These are phyloP conservation scores for Pseudomyrmex pallidus DNA, from an alignment of 1,140 invertebrate species.

Conservation along the genomic window DNA sequence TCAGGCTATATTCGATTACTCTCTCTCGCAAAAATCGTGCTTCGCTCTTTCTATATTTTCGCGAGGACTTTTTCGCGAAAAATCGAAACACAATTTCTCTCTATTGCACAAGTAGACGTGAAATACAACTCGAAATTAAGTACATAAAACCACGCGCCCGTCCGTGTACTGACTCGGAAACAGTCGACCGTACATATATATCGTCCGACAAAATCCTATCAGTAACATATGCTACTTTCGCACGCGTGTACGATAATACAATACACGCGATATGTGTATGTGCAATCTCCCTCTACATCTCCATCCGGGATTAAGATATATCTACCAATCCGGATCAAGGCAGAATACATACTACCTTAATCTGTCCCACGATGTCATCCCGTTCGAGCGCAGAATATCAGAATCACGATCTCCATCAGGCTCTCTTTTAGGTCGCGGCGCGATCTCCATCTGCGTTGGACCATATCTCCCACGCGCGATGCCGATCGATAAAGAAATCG, in stretches of 20 bases:
- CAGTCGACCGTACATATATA: background rate
- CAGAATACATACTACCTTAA: slow-evolving; percentile 42
- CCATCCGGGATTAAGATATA: slow-evolving; percentile 58
- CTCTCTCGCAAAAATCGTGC: slow-evolving; percentile 39
- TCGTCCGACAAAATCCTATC: slow-evolving; percentile 9
- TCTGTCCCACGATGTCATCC: slow-evolving; percentile 66
- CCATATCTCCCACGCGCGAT: slow-evolving; percentile 32
- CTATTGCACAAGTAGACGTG: background rate
- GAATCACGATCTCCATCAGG: slow-evolving; percentile 54
- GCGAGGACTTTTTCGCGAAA: slow-evolving; percentile 1
- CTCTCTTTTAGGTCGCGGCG: slow-evolving; percentile 10
- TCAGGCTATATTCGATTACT: slow-evolving; percentile 54
- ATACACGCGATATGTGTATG: too few relatives aligned
- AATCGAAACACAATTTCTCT: slow-evolving; percentile 9
- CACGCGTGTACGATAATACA: slow-evolving; percentile 45
- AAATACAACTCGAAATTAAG: background rate
- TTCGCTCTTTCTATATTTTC: background rate
- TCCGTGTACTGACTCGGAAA: background rate
- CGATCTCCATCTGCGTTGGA: slow-evolving; percentile 34
- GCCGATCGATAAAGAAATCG: slow-evolving; percentile 64
- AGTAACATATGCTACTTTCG: slow-evolving; percentile 14
- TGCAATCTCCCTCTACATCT: slow-evolving; percentile 43
- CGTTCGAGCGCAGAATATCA: slow-evolving; percentile 32
- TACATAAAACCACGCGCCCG: background rate
- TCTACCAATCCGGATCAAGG: slow-evolving; percentile 57